Conservation (phyloP, 2,113 vertebrate species). For the Lethenteron camtschaticum region DNA sequence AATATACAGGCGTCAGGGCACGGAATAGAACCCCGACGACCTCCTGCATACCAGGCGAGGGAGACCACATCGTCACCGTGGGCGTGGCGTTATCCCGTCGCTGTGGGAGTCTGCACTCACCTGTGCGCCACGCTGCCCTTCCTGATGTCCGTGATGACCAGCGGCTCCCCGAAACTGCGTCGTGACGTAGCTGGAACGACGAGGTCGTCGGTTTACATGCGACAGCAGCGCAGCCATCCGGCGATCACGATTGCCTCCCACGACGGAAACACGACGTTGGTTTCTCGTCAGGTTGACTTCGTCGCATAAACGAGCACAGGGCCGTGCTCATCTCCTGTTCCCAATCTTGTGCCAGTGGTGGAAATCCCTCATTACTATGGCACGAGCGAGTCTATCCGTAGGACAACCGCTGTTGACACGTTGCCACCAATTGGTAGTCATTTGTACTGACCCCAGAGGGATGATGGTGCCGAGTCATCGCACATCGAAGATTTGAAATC, state of each 20-base stretch:
- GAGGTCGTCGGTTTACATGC: too few species aligned
- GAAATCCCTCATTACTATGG: background rate
- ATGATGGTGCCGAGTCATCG: too few species aligned
- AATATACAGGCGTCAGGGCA: background rate
- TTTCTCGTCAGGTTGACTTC: too few species aligned
- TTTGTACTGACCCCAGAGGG: too few species aligned
- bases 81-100: background rate
- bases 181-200: slow-evolving; percentile 63
- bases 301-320: background rate
- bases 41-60: background rate
- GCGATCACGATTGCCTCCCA: too few species aligned
- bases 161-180: slow-evolving; percentile 67
- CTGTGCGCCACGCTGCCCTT: slow-evolving; percentile 96
- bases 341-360: background rate
- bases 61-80: background rate
- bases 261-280: too few species aligned
- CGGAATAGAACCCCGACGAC: background rate
- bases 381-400: too few species aligned
- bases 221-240: too few species aligned
- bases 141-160: slow-evolving; percentile 98
- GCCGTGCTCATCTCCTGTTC: background rate
- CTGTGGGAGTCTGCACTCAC: slow-evolving; percentile 18
- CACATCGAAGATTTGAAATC: too few species aligned
- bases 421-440: too few species aligned
- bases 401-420: too few species aligned